Base-by-base conservation (phyloP, 2,113 vertebrate genomes). In the Dicentrarchus labrax region DNA sequence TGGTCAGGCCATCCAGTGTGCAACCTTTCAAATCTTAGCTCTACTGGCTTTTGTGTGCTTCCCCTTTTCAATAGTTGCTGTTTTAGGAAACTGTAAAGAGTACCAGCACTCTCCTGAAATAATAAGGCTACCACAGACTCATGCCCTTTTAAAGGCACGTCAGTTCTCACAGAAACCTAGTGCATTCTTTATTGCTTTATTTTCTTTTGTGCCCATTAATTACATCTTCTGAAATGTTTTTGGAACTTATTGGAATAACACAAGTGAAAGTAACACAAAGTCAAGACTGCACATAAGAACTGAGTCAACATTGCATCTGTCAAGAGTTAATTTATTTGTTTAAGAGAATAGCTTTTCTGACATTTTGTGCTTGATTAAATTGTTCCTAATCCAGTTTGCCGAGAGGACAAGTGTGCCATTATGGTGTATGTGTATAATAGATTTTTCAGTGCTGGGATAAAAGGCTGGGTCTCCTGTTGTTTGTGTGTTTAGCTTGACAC, bases 81-180 rank as follows among this genome's bases (percentile, higher is more conserved):
- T 94, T 93, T 93, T 76, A 78, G 77, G 87, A 88, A 89, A 89
- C 64, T 83, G 69, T 88, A 84, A 92, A 90, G 90, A 87, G 57
- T 68, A 30, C 64, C 78, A 71, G 65, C 41, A 51, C 82, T 91
- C 86, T 60, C 81, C 76, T 75, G 73, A 86, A 91, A 90, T 88
- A 90, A 82, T 73, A 86, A 82, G 3, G 6, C 73, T 48, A 51
- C 80, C 76, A 77, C 56, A 68, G 72, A 22, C 62, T 85, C 74
- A 59, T 91, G 76, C 76, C 90, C 87, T 86, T 91, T 91, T 91
- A 90, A 76, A 92, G 89, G 43, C 86, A 50, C 61, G 61, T 61
- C 5, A 75, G 54, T 64, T 75, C 62, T 75, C 6, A 1, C 8
- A 38, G 41, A 75, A 78, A 66, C 3, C 15, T 9, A 9, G 11